A percentile compares a stretch with the other conserved stretches of the same genome.
Conservation (phyloP, 2,113 vertebrate species). For the Delphinapterus leucas region DNA sequence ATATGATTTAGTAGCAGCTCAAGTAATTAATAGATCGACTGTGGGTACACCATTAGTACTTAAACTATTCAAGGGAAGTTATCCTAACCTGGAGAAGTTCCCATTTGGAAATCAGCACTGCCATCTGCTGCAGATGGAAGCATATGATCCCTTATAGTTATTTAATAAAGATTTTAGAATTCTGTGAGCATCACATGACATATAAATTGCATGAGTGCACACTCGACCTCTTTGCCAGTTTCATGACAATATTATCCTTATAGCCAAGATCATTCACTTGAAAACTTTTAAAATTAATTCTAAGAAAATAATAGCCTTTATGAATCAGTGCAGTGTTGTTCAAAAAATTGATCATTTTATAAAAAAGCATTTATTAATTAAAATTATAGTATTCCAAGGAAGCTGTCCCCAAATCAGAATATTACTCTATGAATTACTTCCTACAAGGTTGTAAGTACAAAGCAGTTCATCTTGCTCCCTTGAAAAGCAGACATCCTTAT, state of each 20-base stretch:
- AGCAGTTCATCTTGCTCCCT: neutral
- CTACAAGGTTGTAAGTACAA: neutral
- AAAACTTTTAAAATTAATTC: constrained; percentile 37
- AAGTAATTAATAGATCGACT: constrained; percentile 61
- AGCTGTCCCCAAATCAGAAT: constrained; percentile 1
- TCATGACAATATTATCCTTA: constrained; percentile 36
- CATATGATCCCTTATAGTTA: neutral
- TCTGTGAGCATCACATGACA: neutral
- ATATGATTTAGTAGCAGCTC: constrained; percentile 55
- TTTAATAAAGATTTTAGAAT: constrained; percentile 10
- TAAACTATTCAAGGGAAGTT: constrained; percentile 55
- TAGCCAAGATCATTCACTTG: neutral
- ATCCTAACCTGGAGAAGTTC: constrained; percentile 33
- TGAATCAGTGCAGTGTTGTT: constrained; percentile 12
- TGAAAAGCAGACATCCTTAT: constrained; percentile 4
- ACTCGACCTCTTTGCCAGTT: neutral
- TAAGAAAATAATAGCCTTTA: neutral
- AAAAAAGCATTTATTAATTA: constrained; percentile 35
- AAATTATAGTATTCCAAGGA: constrained; percentile 31
- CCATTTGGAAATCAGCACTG: constrained; percentile 28
- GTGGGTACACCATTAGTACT: constrained; percentile 26
- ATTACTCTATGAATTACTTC: constrained; percentile 37
- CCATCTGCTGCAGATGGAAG: neutral
- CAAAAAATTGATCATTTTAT: neutral
- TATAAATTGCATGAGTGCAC: neutral